phyloP scores from a whole-genome alignment of 2,797 vertebrate species.

The Knipowitschia caucasica region DNA sequence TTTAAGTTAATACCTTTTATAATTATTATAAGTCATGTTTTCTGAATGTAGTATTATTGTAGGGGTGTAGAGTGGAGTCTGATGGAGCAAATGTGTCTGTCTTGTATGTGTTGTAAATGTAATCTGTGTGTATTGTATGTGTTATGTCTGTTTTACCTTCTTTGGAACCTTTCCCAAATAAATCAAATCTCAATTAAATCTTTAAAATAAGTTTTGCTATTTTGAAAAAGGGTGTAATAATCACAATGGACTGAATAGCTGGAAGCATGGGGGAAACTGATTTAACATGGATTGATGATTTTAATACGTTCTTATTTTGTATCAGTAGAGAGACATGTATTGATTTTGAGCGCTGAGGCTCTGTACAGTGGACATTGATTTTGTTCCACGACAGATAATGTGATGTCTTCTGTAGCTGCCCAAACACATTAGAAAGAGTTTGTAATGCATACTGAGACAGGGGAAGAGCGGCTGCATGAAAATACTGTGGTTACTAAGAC shows the following conservation, averaged over 20 bases:
- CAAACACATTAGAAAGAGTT: background rate
- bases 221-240: background rate
- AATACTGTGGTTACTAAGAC: constrained; percentile 9
- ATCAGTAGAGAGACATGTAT: background rate
- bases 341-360: background rate
- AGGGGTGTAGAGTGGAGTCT: too few relatives aligned
- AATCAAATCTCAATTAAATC: background rate
- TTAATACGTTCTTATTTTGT: background rate
- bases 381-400: constrained; percentile 5
- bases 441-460: constrained; percentile 10
- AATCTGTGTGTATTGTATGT: too few relatives aligned
- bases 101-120: too few relatives aligned
- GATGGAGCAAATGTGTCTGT: too few relatives aligned
- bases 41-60: too few relatives aligned
- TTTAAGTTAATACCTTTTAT: too few relatives aligned
- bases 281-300: too few relatives aligned
- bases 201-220: background rate
- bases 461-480: constrained; percentile 2
- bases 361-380: background rate
- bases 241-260: background rate
- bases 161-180: too few relatives aligned
- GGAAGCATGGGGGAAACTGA: too few relatives aligned
- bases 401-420: constrained; percentile 13
- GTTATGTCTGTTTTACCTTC: too few relatives aligned
- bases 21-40: too few relatives aligned